Percentiles rank a stretch among this genome's conserved stretches.
These are phyloP conservation scores for Torymus auratus DNA, from an alignment of 2,888 invertebrate species.

Conservation along the genomic window DNA sequence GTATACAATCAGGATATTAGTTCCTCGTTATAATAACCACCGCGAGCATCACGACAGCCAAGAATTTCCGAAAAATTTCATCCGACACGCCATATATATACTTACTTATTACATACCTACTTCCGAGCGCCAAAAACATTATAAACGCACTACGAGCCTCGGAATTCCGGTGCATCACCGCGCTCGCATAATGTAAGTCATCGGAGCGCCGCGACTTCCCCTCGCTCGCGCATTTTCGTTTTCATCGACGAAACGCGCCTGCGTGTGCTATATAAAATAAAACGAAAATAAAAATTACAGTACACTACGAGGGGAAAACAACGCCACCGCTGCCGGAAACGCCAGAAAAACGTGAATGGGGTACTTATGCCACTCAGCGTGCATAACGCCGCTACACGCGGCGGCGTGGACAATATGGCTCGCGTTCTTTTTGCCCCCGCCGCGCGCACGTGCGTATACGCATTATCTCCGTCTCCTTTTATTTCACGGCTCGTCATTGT, in stretches of 20 bases:
- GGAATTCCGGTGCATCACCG: constrained; percentile 1
- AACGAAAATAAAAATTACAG: constrained; percentile 21
- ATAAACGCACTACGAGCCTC: neutral
- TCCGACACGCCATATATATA: too few relatives aligned
- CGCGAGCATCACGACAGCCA: too few relatives aligned
- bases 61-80: too few relatives aligned
- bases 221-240: constrained; percentile 56
- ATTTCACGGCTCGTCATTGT: constrained; percentile 32
- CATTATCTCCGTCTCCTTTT: constrained; percentile 12
- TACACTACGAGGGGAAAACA: neutral
- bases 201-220: constrained; percentile 42
- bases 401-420: constrained; percentile 35
- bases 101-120: too few relatives aligned
- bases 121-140: neutral
- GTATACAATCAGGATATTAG: too few relatives aligned
- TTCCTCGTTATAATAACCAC: too few relatives aligned
- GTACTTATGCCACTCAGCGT: constrained; percentile 68
- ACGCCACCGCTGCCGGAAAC: constrained; percentile 65
- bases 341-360: constrained; percentile 70
- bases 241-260: constrained; percentile 27
- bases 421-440: neutral
- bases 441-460: neutral
- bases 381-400: constrained; percentile 63
- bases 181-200: constrained; percentile 33
- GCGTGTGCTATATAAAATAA: too few relatives aligned